Evolutionary conservation across 2,113 vertebrate species (phyloP).

Genomic region (Dasypus novemcinctus): DNA sequence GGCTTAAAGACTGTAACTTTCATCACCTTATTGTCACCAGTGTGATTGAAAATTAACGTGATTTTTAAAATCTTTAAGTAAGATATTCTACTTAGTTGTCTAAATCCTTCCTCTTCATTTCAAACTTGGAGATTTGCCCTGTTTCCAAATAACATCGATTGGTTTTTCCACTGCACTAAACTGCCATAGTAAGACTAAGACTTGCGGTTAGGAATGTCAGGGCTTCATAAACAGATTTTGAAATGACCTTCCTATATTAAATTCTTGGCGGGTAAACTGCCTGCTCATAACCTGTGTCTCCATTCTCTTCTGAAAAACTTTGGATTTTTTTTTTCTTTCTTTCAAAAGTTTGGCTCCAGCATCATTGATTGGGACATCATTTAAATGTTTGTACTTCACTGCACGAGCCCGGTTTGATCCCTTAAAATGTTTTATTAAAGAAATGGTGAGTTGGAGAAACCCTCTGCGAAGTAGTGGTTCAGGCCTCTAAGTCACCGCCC

Average conservation of each 20-base stretch:
- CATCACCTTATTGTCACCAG: not conserved
- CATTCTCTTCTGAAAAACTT: conserved; percentile 17
- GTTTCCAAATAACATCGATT: not conserved
- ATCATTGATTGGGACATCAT: not conserved
- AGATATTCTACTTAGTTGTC: not conserved
- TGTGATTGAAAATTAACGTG: conserved; percentile 2
- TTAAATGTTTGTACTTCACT: not conserved
- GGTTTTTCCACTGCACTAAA: not conserved
- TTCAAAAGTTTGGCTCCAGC: not conserved
- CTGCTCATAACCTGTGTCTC: not conserved
- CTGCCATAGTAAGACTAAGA: not conserved
- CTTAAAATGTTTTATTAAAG: not conserved
- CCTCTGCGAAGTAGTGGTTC: not conserved
- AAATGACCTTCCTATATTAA: not conserved
- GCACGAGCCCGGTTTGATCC: not conserved
- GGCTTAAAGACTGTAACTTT: not conserved
- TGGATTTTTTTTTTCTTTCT: conserved; percentile 49
- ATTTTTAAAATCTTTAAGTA: conserved; percentile 59
- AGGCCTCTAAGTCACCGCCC: not conserved
- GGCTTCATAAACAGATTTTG: not conserved
- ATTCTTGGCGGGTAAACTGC: not conserved
- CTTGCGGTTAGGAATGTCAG: not conserved
- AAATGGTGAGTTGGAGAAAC: not conserved
- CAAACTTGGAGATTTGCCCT: not conserved
- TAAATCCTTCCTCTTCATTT: conserved; percentile 41